These are phyloP conservation scores for Sylvia atricapilla DNA, from an alignment of 2,113 vertebrate species.

Conservation along the genomic window DNA sequence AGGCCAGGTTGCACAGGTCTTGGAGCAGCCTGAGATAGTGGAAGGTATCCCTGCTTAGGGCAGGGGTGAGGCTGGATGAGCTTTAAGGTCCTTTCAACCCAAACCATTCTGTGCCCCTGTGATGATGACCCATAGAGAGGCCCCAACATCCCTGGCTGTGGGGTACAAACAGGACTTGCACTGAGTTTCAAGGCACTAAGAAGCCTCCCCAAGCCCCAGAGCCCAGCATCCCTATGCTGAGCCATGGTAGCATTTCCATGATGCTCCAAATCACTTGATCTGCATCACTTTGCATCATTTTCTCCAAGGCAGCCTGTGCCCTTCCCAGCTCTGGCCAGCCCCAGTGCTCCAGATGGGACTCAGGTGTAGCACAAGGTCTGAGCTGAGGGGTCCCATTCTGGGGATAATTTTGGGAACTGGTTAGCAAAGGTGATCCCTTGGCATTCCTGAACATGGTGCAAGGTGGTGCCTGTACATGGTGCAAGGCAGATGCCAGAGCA, in stretches of 20 bases:
- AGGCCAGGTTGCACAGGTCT: background rate
- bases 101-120: background rate
- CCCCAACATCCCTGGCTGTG: background rate
- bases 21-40: background rate
- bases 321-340: accelerated
- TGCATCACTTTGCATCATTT: background rate
- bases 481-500: background rate
- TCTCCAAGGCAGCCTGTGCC: background rate
- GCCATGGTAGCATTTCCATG: background rate
- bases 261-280: background rate
- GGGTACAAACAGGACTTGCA: background rate
- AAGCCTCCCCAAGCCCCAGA: background rate
- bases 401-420: background rate
- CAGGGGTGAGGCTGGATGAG: background rate
- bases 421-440: background rate
- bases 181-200: background rate
- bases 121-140: background rate
- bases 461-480: background rate
- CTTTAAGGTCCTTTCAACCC: background rate
- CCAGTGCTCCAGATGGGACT: accelerated
- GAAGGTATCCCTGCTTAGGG: background rate
- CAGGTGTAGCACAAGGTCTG: background rate
- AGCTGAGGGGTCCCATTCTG: background rate
- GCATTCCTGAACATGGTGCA: background rate
- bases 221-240: background rate